Base-by-base conservation (phyloP, 2,113 vertebrate genomes). In the Pelodiscus sinensis region DNA sequence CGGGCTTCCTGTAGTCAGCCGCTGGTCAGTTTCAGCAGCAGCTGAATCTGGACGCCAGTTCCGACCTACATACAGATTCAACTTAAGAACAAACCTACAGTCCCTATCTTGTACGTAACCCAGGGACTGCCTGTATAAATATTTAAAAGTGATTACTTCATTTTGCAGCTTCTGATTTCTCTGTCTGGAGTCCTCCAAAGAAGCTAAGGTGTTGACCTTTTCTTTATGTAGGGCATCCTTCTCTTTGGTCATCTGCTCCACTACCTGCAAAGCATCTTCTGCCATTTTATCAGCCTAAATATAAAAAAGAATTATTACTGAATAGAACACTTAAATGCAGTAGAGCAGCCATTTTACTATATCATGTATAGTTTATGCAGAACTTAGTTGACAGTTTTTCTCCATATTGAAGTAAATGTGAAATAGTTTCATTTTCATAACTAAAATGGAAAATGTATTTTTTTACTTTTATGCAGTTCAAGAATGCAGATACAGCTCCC, bases 211-310 rank as follows among this genome's bases (percentile, higher is more conserved):
- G 75, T 98, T 96, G 0, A 92, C 97, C 95, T 98, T 99, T 80
- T 99, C 98, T 91, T 98, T 97, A 79, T 97, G 92, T 56, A 98
- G 96, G 31, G 92, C 92, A 62, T 97, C 97, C 84, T 97, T 98
- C 96, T 98, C 98, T 92, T 97, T 98, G 90, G 97, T 98, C 95
- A 99, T 97, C 96, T 98, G 98, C 80, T 99, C 98, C 86, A 99
- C 93, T 44, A 98, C 97, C 93, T 99, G 98, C 29, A 96, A 94
- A 81, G 98, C 95, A 88, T 99, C 98, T 85, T 98, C 98, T 65
- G 98, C 98, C 25, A 97, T 96, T 94, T 98, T 98, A 86, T 97
- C 91, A 60, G 97, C 98, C 99, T 99, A 80, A 11, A 97, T 3
- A 79, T 9, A 89, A 93, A 79, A 92, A 79, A 79, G 81, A 35